These are phyloP conservation scores for Percopsis transmontana DNA, from an alignment of 2,113 vertebrate species.

Conservation along the genomic window DNA sequence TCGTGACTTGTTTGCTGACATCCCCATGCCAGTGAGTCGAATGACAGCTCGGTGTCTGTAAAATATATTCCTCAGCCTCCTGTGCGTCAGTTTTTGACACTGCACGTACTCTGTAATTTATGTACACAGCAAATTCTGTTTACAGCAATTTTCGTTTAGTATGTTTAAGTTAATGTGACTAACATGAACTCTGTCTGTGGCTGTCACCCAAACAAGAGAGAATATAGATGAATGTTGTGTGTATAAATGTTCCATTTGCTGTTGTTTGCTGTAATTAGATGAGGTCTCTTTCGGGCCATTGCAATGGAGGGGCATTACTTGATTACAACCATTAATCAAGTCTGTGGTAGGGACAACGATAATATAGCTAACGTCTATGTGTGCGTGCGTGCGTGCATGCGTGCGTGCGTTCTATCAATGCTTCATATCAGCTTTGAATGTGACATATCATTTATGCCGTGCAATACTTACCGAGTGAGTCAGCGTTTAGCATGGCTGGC, in stretches of 20 bases:
- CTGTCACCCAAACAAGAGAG: conserved; percentile 23
- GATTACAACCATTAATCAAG: conserved; percentile 75
- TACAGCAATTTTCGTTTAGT: not conserved
- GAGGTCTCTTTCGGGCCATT: conserved; percentile 53
- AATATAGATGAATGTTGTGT: conserved; percentile 26
- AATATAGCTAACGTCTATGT: conserved; percentile 53
- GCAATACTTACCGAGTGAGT: conserved; percentile 44
- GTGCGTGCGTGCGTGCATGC: no score
- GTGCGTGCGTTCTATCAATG: conserved; percentile 50
- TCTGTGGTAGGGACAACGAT: conserved; percentile 46
- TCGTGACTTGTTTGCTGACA: no score
- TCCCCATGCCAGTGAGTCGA: no score
- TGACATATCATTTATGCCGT: conserved; percentile 39
- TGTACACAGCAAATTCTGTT: no score
- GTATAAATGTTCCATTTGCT: conserved; percentile 57
- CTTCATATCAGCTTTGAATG: conserved; percentile 66
- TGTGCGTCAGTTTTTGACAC: no score
- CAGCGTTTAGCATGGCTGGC: conserved; percentile 27
- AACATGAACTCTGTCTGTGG: not conserved
- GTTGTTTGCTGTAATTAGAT: conserved; percentile 67
- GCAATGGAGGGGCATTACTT: conserved; percentile 58
- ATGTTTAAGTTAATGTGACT: not conserved
- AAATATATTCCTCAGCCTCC: no score
- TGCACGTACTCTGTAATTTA: no score
- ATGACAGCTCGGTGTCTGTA: no score